Conservation (phyloP, 92 coral and sea anemone species). For the Paragorgia papillata region DNA sequence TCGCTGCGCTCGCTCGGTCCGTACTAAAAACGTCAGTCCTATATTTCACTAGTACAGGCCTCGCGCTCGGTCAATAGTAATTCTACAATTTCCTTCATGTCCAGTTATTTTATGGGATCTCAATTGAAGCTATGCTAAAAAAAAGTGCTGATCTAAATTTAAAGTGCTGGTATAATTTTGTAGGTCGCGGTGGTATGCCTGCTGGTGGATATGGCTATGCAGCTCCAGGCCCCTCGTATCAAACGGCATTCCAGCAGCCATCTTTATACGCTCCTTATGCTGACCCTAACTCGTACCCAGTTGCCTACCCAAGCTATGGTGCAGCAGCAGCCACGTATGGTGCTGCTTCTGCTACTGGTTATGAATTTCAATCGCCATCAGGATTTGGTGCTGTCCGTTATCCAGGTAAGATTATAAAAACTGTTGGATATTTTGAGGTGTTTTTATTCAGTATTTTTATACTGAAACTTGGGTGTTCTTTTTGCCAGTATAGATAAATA, state of each 20-base stretch:
- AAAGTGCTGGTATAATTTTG: too few species aligned
- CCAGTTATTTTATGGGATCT: too few species aligned
- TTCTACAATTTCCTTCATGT: too few species aligned
- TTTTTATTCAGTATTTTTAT: not conserved
- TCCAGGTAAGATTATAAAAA: conserved; percentile 10
- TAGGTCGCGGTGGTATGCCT: not conserved
- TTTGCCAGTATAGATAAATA: too few species aligned
- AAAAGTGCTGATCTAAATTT: too few species aligned
- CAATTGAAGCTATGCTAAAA: too few species aligned
- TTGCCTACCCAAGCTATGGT: conserved; percentile 4
- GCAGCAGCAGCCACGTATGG: conserved; percentile 22
- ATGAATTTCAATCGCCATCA: conserved; percentile 12
- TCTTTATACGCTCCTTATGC: not conserved
- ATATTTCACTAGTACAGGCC: too few species aligned
- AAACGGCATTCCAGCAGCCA: not conserved
- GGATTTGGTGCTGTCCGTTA: conserved; percentile 30
- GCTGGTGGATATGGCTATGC: not conserved
- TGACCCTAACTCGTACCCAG: not conserved
- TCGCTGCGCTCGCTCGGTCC: too few species aligned
- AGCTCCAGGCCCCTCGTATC: not conserved
- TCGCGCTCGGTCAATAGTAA: too few species aligned
- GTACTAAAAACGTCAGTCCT: too few species aligned
- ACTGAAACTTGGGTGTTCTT: too few species aligned
- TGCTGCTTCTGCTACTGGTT: not conserved
- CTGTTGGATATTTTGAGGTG: not conserved